Evolutionary conservation across 2,113 vertebrate genomes (phyloP), one percentile per base, ranked within the genome.

Genomic region (Pagrus major): DNA sequence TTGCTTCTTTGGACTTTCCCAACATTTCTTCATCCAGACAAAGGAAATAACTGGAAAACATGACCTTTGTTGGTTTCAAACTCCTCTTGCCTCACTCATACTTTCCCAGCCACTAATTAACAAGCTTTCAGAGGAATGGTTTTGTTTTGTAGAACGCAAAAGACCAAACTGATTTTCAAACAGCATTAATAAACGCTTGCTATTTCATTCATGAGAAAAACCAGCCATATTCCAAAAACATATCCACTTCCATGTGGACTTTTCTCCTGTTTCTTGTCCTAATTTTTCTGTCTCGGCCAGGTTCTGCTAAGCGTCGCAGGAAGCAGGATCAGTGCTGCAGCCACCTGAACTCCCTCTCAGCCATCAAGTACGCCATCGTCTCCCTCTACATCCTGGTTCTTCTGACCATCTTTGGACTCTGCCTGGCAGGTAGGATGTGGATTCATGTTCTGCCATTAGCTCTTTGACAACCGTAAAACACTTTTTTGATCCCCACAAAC

Each of bases 351-450:
- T 95, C 95, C 14, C 87, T 95, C 59, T 91, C 94, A 3, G 88
- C 94, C 76, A 94, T 96, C 88, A 96, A 95, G 84, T 96, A 95
- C 16, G 94, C 95, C 86, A 94, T 96, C n/a, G 84, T 94, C 33
- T 92, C 91, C 67, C 93, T 96, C 69, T 95, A 96, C 91, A 88
- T 96, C 80, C 92, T 96, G 80, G 93, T 95, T 29, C 87, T 95
- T n/a, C 92, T 96, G 84, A 94, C 92, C 80, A 94, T 95, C 82
- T 90, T 95, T 8, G 95, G 95, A 56, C 93, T 95, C 79, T 94
- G 93, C 81, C 88, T 95, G 65, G 93, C 95, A 94, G 95, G 95
- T 96, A 94, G 72, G 78, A 4, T 31, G 52, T 12, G 55, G n/a
- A 9, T 58, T 33, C 9, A n/a, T 20, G 44, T 47, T 39, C 51